Base-by-base conservation (phyloP, 2,888 invertebrate genomes). In the Nineta flava region DNA sequence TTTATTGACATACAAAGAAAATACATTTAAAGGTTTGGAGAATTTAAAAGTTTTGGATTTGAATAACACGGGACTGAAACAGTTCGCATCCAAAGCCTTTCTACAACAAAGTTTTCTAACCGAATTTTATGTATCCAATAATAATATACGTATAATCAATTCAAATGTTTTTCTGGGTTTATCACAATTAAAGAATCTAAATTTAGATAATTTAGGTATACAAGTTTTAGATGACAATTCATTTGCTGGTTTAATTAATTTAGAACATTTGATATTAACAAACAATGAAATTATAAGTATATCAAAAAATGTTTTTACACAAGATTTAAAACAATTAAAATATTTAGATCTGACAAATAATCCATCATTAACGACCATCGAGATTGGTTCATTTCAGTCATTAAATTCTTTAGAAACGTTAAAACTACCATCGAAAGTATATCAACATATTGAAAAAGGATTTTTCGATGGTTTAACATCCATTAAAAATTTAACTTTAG, bases 241-340 rank as follows among this genome's bases (percentile, higher is more conserved):
- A 3, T 52, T 52, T 19, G 46, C 48, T 31, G 48, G 50, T 26
- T 21, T 52, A 12, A 42, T 38, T 35, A 46, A 45, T 46, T 35
- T 52, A 12, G 42, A 41, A 46, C 38, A n/a, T 9, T 38, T 52
- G 42, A 48, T 21, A 3, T 43, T 52, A 47, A 19, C n/a, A 3
- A 21, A 26, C 10, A 44, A 44, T 26, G 19, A 44, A 21, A 44
- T 44, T 21, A 44, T 13, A 5, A 26, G 13, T 26, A 44, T 44
- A n/a, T 13, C 38, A 5, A 38, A 38, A n/a, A 38, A 9, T 13
- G 38, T 38, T 13, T 38, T 44, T 26, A 44, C 38, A 2, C 10
- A 44, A 10, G 44, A 26, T 21, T 26, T 44, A n/a, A 26, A 44
- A 21, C 19, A 44, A n/a, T 44, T 44, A 7, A 21, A 21, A 21